Evolutionary conservation across 2,797 vertebrate species (phyloP), one percentile per base, ranked within the genome.

Genomic region (Crenuchus spilurus): DNA sequence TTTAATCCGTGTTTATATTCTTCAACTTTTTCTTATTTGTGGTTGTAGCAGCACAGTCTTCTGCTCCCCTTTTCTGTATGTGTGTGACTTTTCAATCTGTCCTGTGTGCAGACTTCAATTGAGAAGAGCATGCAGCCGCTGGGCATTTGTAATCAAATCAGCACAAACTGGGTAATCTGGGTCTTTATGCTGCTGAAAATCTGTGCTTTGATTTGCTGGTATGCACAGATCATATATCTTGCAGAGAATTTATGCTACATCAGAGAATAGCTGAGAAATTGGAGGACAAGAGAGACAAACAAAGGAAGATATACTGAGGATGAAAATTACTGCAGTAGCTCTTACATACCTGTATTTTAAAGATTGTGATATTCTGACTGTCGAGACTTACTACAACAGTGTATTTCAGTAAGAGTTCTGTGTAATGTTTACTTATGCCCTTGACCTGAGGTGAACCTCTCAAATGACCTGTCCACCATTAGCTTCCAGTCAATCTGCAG

Each of bases 71-170:
- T 6, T 28, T 64, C 6, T 42, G 37, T 28, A 2, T 44, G 39
- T 64, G 9, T 64, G 24, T 37, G 28, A n/a, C 6, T 1, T 66
- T 20, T 20, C 9, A 10, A 24, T 7, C 18, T 4, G 7, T 30
- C 52, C 28, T 44, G n/a, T 20, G 41, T 58, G 52, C 20, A 41
- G 58, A 13, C 57, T n/a, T 60, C 8, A 35, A 18, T 61, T 61
- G 37, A 61, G 55, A 42, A 14, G 84, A 85, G 65, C 82, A 88
- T 88, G 87, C 82, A 86, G 87, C 84, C 82, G 35, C 69, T 89
- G 85, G 89, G 87, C 84, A 83, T 91, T 88, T 88, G 90, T 82
- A 91, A 92, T 90, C 90, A 88, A 88, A 90, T 87, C 28, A 83
- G 83, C 81, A 87, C 85, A 88, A 89, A 88, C 84, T 85, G 84